Evolutionary conservation across 1,140 invertebrate species (phyloP).

Genomic region (Drosophila lacertosa): DNA sequence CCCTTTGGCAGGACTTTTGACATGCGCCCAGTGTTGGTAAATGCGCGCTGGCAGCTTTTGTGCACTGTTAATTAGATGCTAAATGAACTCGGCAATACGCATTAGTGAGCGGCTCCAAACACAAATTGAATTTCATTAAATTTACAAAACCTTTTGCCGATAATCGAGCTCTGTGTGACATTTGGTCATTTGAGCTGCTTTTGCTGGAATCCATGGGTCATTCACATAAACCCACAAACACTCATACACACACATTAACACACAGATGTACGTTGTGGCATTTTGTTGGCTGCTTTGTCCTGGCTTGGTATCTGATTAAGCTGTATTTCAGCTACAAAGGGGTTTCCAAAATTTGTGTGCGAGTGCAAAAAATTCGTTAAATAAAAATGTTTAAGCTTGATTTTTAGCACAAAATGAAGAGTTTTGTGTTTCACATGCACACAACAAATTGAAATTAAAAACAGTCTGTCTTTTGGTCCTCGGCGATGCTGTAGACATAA

Average conservation of each 20-base stretch:
- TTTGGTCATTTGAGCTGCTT: conserved; percentile 29
- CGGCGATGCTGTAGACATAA: conserved; percentile 27
- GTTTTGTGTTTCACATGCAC: conserved; percentile 42
- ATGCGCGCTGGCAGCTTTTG: background rate
- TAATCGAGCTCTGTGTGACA: conserved; percentile 7
- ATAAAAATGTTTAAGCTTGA: conserved; percentile 41
- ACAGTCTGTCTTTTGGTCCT: conserved; percentile 19
- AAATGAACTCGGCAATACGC: conserved; percentile 31
- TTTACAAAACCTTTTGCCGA: conserved; percentile 33
- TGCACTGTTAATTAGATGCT: conserved; percentile 50
- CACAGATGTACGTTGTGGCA: conserved; percentile 38
- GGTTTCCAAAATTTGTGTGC: conserved; percentile 14
- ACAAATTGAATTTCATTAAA: conserved; percentile 71
- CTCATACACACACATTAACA: background rate
- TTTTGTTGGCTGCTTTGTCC: conserved; percentile 58
- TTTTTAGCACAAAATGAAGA: conserved; percentile 35
- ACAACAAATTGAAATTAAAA: conserved; percentile 65
- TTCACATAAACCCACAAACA: background rate
- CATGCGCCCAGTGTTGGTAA: conserved; percentile 7
- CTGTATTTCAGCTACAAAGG: conserved; percentile 50
- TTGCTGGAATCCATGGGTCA: background rate
- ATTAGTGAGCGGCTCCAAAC: conserved; percentile 31
- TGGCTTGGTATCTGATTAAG: conserved; percentile 51
- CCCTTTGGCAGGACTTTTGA: background rate
- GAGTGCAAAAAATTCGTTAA: background rate